Evolutionary conservation across 1,140 invertebrate genomes (phyloP).

Genomic region (Pantala flavescens): DNA sequence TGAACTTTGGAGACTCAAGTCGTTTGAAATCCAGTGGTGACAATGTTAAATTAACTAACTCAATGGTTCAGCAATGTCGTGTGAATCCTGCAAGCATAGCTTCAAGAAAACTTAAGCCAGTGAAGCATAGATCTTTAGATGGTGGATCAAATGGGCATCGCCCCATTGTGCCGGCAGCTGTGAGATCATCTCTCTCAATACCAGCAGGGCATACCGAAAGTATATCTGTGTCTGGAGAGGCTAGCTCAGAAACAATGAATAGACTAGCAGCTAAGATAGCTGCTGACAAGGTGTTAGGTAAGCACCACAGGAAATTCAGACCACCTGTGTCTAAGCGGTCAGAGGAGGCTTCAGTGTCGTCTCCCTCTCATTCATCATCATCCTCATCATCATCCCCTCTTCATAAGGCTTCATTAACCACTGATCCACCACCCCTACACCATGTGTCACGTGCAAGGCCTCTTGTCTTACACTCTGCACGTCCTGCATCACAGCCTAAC

Average conservation of each 20-base stretch:
- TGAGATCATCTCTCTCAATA: not conserved
- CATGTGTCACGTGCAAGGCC: slow-evolving; percentile 21
- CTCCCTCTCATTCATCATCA: not conserved
- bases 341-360: not conserved
- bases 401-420: not conserved
- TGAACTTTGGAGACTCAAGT: not conserved
- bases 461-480: not conserved
- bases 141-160: not conserved
- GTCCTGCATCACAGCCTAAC: not conserved
- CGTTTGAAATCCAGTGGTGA: slow-evolving; percentile 5
- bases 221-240: slow-evolving; percentile 20
- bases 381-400: not conserved
- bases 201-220: not conserved
- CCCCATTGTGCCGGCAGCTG: not conserved
- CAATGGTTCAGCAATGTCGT: not conserved
- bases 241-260: slow-evolving; percentile 36
- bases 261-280: slow-evolving; percentile 38
- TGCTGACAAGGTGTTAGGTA: slow-evolving; percentile 37
- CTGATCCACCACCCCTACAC: not conserved
- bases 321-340: not conserved
- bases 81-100: not conserved
- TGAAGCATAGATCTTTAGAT: not conserved
- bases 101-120: not conserved
- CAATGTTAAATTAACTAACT: not conserved
- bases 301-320: slow-evolving; percentile 29